Evolutionary conservation across 2,888 invertebrate species (phyloP), one percentile per base, ranked within the genome.

Genomic region (Drosophila stalkeri): DNA sequence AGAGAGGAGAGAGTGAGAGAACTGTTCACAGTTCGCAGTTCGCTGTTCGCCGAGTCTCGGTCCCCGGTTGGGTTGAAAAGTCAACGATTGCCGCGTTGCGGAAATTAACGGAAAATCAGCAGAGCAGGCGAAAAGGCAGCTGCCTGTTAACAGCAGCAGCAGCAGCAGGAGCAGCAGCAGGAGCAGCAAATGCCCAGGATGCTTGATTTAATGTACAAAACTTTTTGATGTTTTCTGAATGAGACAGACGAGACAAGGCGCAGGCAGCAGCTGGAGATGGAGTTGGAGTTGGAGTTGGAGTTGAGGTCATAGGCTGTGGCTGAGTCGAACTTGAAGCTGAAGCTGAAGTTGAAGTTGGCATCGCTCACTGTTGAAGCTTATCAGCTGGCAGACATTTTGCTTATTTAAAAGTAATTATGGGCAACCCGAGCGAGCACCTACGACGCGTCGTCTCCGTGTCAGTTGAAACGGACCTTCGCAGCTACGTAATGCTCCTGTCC

Each of bases 71-170:
- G 52, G 62, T 84, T 87, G 88, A 87, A 84, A 86, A 87, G 86
- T 87, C 86, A 87, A 88, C 86, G 86, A 87, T 86, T 87, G 86
- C 82, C 86, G 86, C 86, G 88, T 78, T 88, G 86, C 86, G 86
- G 86, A 87, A 87, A 87, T 87, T 87, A 87, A 87, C 88, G 88
- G 81, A 88, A 88, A 87, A 88, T 84, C 88, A 86, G 84, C 73
- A 72, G 75, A 80, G 73, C 70, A 72, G 72, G 77, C 70, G 62
- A 72, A 75, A 71, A 76, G 75, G 75, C 77, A 67, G 71, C 64
- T 68, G 70, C 46, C 77, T 68, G 78, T 80, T 86, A 86, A 83
- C 77, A 81, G 79, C 77, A 81, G 71, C 81, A 82, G 80, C 76
- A 86, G 47, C 9, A 16, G 47, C 9, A 47, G 44, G 4, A 18